Percentiles rank a stretch among this genome's conserved stretches.
Evolutionary conservation across 1,140 invertebrate genomes (phyloP).

Genomic region (Drosophila eugracilis): DNA sequence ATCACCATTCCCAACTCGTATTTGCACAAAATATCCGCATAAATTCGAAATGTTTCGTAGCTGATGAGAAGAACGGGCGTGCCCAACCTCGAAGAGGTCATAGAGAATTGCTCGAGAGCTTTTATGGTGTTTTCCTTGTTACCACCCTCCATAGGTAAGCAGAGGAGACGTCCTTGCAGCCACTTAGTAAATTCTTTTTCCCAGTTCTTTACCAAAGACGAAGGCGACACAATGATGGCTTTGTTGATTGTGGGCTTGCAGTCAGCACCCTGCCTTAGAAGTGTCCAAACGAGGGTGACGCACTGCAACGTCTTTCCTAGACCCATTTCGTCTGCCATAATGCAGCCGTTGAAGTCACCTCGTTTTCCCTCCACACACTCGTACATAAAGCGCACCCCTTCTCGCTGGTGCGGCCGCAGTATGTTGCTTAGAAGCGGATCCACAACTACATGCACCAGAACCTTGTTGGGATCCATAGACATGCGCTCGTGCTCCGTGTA

Average conservation of each 20-base stretch:
- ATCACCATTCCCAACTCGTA: slow-evolving; percentile 97
- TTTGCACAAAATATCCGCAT: slow-evolving; percentile 94
- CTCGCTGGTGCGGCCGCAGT: slow-evolving; percentile 98
- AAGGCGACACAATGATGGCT: slow-evolving; percentile 97
- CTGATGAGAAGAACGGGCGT: slow-evolving; percentile 98
- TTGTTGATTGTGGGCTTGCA: slow-evolving; percentile 95
- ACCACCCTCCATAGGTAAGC: slow-evolving; percentile 96
- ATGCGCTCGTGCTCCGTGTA: slow-evolving; percentile 85
- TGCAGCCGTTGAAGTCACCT: slow-evolving; percentile 95
- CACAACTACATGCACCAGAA: slow-evolving; percentile 95
- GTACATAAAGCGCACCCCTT: slow-evolving; percentile 99
- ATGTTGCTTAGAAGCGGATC: slow-evolving; percentile 96
- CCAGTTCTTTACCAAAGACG: slow-evolving; percentile 99
- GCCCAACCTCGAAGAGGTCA: slow-evolving; percentile 88
- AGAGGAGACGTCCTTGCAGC: slow-evolving; percentile 93
- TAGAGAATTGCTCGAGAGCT: slow-evolving; percentile 91
- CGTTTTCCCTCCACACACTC: slow-evolving; percentile 97
- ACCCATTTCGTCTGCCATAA: slow-evolving; percentile 99
- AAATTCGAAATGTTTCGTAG: slow-evolving; percentile 99
- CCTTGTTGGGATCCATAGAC: slow-evolving; percentile 85
- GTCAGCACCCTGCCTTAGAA: slow-evolving; percentile 94
- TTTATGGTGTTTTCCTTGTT: slow-evolving; percentile 94
- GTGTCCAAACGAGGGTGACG: slow-evolving; percentile 98
- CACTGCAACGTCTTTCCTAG: slow-evolving; percentile 98
- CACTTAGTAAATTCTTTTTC: slow-evolving; percentile 99